These are phyloP conservation scores for Reticulitermes speratus DNA, from an alignment of 1,140 invertebrate genomes.

Conservation along the genomic window DNA sequence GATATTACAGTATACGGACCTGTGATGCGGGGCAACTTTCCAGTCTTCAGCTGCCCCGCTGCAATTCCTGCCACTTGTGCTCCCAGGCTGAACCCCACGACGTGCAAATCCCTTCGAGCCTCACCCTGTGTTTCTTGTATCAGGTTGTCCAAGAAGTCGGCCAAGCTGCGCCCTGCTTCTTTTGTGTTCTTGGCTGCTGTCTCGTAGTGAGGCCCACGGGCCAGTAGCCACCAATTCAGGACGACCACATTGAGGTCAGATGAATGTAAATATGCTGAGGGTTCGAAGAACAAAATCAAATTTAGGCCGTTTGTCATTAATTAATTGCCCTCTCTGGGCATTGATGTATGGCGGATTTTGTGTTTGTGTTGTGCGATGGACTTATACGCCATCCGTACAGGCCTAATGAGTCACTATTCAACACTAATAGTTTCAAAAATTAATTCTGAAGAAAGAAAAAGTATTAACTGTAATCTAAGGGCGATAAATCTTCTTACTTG, in stretches of 20 bases:
- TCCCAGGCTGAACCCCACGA: conserved; percentile 24
- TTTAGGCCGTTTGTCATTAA: too few relatives aligned
- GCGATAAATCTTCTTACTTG: too few relatives aligned
- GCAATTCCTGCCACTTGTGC: conserved; percentile 16
- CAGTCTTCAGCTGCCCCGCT: background rate
- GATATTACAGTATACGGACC: background rate
- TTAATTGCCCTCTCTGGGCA: too few relatives aligned
- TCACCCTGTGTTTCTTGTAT: background rate
- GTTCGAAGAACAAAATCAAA: background rate
- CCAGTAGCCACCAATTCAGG: background rate
- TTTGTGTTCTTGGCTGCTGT: background rate
- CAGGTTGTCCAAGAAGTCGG: background rate
- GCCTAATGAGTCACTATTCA: too few relatives aligned
- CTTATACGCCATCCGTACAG: too few relatives aligned
- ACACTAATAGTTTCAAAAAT: too few relatives aligned
- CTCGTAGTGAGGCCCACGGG: background rate
- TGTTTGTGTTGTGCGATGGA: too few relatives aligned
- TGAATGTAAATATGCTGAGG: background rate
- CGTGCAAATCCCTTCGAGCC: background rate
- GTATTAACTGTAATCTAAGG: too few relatives aligned
- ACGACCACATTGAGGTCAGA: conserved; percentile 1
- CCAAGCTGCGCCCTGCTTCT: background rate
- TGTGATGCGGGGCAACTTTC: background rate
- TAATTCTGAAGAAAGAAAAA: too few relatives aligned
- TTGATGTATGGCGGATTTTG: too few relatives aligned